phyloP scores from a whole-genome alignment of 1,140 invertebrate genomes.

The Drosophila fuyamai region DNA sequence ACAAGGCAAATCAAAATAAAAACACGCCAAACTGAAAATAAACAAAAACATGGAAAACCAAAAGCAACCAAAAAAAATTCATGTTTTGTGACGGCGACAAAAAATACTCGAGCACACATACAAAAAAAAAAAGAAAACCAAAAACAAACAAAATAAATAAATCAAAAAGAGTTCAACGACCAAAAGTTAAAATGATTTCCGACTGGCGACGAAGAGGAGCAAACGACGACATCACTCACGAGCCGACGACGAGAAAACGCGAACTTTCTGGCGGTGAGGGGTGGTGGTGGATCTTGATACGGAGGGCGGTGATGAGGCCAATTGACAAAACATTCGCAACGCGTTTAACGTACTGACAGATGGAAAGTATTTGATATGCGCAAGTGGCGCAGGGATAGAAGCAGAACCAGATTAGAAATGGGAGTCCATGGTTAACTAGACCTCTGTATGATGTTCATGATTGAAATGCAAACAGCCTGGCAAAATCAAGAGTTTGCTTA shows the following conservation, averaged over 20 bases:
- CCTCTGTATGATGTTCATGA: constrained; percentile 14
- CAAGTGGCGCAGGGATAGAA: constrained; percentile 19
- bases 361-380: constrained; percentile 50
- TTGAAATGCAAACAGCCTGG: constrained; percentile 54
- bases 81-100: constrained; percentile 53
- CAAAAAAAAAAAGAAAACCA: constrained; percentile 8
- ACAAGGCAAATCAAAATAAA: constrained; percentile 26
- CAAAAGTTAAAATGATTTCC: constrained; percentile 78
- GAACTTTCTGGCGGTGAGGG: background rate
- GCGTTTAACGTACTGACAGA: constrained; percentile 57
- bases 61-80: constrained; percentile 39
- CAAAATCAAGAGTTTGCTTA: constrained; percentile 34
- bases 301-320: constrained; percentile 11
- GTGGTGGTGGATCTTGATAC: constrained; percentile 5
- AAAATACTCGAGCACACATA: constrained; percentile 14
- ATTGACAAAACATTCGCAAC: constrained; percentile 48
- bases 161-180: constrained; percentile 81
- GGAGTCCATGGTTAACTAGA: constrained; percentile 17
- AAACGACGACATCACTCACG: constrained; percentile 30
- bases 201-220: constrained; percentile 44
- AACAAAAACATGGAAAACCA: constrained; percentile 38
- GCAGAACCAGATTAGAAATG: constrained; percentile 14
- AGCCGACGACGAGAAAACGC: constrained; percentile 15
- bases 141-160: constrained; percentile 60
- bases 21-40: constrained; percentile 8